Evolutionary conservation across 2,113 vertebrate genomes (phyloP).

Genomic region (Romanogobio albipinnatus): DNA sequence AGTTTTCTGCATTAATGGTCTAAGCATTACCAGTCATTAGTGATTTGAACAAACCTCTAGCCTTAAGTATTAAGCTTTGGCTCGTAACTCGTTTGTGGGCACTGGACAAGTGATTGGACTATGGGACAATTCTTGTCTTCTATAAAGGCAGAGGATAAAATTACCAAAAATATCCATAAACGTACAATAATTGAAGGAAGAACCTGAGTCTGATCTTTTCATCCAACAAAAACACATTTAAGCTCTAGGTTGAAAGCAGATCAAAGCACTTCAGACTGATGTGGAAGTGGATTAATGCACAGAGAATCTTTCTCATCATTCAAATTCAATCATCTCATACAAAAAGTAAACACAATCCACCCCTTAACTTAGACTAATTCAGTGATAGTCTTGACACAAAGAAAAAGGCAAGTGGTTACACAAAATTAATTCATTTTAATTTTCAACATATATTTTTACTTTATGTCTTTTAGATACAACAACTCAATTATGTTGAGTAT

Average conservation of each 20-base stretch:
- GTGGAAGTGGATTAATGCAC: constrained; percentile 30
- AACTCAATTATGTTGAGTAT: too few relatives aligned
- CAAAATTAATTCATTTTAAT: too few relatives aligned
- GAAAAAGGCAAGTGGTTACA: too few relatives aligned
- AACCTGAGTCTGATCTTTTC: neutral
- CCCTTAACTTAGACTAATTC: neutral
- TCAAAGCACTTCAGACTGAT: constrained; percentile 14
- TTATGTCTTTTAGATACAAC: too few relatives aligned
- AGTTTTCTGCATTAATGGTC: too few relatives aligned
- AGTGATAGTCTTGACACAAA: neutral
- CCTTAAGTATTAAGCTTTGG: neutral
- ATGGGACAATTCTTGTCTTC: neutral
- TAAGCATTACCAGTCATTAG: too few relatives aligned
- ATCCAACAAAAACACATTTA: constrained; percentile 9
- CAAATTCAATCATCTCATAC: constrained; percentile 20
- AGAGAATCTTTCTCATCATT: constrained; percentile 27
- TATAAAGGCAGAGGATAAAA: neutral
- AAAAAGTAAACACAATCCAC: neutral
- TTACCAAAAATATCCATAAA: neutral
- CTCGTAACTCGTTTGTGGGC: neutral
- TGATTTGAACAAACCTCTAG: neutral
- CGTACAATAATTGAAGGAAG: neutral
- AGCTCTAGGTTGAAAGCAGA: constrained; percentile 19
- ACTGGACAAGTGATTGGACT: neutral
- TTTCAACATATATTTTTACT: too few relatives aligned